Evolutionary conservation across 2,888 invertebrate species (phyloP).

Genomic region (Diarsia rubi): DNA sequence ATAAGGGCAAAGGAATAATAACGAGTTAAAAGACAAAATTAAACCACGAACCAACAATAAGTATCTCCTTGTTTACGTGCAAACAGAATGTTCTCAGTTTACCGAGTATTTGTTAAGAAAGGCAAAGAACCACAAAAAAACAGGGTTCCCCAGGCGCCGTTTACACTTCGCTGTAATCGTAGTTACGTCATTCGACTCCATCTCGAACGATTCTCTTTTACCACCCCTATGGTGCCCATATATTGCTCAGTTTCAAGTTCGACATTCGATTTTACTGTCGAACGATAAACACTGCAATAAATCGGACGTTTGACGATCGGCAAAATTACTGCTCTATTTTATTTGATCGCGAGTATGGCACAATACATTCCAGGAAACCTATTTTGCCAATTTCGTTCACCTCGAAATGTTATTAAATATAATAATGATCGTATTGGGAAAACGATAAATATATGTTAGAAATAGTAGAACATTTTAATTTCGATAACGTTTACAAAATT

Average conservation of each 20-base stretch:
- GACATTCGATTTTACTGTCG: conserved; percentile 53
- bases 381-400: conserved; percentile 26
- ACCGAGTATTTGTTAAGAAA: conserved; percentile 32
- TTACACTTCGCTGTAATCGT: conserved; percentile 31
- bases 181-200: conserved; percentile 42
- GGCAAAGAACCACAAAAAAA: conserved; percentile 25
- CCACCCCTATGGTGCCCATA: conserved; percentile 35
- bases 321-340: conserved; percentile 61
- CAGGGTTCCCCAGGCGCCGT: conserved; percentile 1
- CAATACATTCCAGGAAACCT: conserved; percentile 50
- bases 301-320: conserved; percentile 47
- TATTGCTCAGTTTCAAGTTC: conserved; percentile 40
- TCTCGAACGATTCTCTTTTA: conserved; percentile 22
- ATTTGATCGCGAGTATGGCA: conserved; percentile 52
- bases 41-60: conserved; percentile 6
- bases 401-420: conserved; percentile 22
- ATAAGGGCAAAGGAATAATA: too few relatives aligned
- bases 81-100: conserved; percentile 36
- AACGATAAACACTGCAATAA: conserved; percentile 61
- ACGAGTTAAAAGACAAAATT: not conserved
- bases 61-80: conserved; percentile 2
- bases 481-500: not conserved
- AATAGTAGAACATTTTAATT: not conserved
- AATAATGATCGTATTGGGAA: not conserved
- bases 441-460: conserved; percentile 11